Base-by-base conservation (phyloP, 2,113 vertebrate genomes). In the Archocentrus centrarchus region DNA sequence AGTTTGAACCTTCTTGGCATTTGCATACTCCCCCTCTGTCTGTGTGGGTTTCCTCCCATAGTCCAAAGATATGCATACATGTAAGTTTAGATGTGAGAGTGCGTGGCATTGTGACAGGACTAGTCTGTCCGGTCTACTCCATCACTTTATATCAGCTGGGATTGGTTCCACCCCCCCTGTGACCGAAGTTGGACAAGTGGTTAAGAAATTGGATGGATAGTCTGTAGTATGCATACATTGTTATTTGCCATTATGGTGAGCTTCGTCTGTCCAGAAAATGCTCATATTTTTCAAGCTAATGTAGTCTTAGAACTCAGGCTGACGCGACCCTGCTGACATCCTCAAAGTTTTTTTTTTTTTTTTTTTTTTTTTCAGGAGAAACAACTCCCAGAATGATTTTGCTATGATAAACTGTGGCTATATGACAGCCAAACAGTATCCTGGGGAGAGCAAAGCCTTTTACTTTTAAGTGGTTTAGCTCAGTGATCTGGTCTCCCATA, bases 361-460 rank as follows among this genome's bases (percentile, higher is more conserved):
- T 30, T 4, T 30, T 50, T 0, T 27, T 68, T 6, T 18, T 17
- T 39, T 14, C 63, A 0, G 63, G 39, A 27, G 2, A 44, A 68
- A 6, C 39, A 44, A 2, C 22, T 68, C 14, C 1, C 27, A 17
- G 64, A 20, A 27, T 30, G 64, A 11, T 70, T 70, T 70, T 0
- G 3, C 11, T 50, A 20, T 70, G 24, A 70, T 70, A 53, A 7
- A 70, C 27, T 70, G 47, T 30, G 24, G 66, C 13, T 53, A 32
- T 53, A 20, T 5, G 50, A 27, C 44, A 53, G 66, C 20, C 44
- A 32, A 53, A 53, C 18, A 1, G 0, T 13, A 73, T 17, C 44
- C 24, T 68, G 75, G 80, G 59, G 50, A 75, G 53, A 22, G 17
- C 41, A 63, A 77, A 27, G 77, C 85, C 20, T 32, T 55, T 85